phyloP scores from a whole-genome alignment of 2,888 invertebrate species.

The Rhagonycha lutea region DNA sequence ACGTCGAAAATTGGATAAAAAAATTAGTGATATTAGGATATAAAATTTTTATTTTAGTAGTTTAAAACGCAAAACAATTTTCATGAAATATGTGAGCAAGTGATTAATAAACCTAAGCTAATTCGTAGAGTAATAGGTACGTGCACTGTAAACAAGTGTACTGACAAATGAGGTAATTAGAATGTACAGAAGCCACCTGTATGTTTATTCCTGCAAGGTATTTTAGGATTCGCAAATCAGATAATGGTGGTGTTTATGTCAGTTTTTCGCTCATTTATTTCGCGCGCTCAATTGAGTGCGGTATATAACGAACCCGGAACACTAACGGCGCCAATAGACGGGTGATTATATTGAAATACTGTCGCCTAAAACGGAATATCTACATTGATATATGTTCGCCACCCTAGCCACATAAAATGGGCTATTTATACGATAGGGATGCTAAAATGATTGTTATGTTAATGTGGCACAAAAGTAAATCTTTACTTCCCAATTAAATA shows the following conservation, averaged over 20 bases:
- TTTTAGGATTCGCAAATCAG: slow-evolving; percentile 48
- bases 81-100: slow-evolving; percentile 3
- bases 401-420: slow-evolving; percentile 42
- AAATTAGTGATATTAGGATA: neutral
- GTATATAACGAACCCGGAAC: slow-evolving; percentile 43
- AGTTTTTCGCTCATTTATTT: slow-evolving; percentile 52
- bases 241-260: slow-evolving; percentile 49
- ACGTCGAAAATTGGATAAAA: neutral
- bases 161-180: slow-evolving; percentile 31
- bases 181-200: neutral
- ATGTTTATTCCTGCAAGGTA: neutral
- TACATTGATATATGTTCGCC: slow-evolving; percentile 42
- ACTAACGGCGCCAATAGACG: slow-evolving; percentile 43
- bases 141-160: slow-evolving; percentile 5
- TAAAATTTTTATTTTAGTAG: neutral
- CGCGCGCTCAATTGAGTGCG: slow-evolving; percentile 45
- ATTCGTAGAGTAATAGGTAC: slow-evolving; percentile 4
- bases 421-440: slow-evolving; percentile 41
- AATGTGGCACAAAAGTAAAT: slow-evolving; percentile 19
- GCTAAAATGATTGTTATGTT: slow-evolving; percentile 42
- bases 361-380: slow-evolving; percentile 46
- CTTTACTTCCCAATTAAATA: slow-evolving; percentile 23
- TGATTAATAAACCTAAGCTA: neutral
- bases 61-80: neutral
- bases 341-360: slow-evolving; percentile 52